Base-by-base conservation (phyloP, 1,140 invertebrate species). In the Grapholita molesta region DNA sequence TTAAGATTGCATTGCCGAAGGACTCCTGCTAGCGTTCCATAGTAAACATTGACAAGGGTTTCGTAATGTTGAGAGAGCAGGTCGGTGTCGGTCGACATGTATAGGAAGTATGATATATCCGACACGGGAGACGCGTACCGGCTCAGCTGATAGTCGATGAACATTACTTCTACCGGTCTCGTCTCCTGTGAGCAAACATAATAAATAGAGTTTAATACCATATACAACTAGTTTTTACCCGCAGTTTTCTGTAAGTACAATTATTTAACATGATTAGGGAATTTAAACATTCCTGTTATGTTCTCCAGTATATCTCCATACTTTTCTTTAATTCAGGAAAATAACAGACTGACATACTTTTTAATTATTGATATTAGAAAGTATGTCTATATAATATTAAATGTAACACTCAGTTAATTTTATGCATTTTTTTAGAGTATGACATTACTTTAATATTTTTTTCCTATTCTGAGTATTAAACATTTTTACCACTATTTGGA, bases 61-160 rank as follows among this genome's bases (percentile, higher is more conserved):
- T 93, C 75, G 55, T 92, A 92, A 71, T 94, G 80, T 15, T 88
- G 71, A 15, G 80, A 68, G 6, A 93, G 82, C 24, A 94, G 84
- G 6, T 86, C 70, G 64, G 88, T 78, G 23, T 93, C 90, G 0
- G 94, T 93, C 65, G 92, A 92, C 73, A 92, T 90, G 69, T 93
- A 94, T 3, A 95, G 80, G 69, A 93, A 94, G 71, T 94, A 94
- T 0, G 92, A 90, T 53, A 95, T 70, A 70, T 95, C 94, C 1
- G 91, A 91, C 1, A 93, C 90, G 3, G 94, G 94, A 2, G 94
- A 94, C 1, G 92, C 92, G 65, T 93, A 92, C 3, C 93, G 83
- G 9, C 89, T 84, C 9, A 94, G 77, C 78, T 95, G 94, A 77
- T 93, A 94, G 73, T 95, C 94, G 11, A 95, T 70, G 0, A 93